Percentiles rank a stretch among this genome's conserved stretches.
These are phyloP conservation scores for Euspilapteryx auroguttella DNA, from an alignment of 2,888 invertebrate species.

Conservation along the genomic window DNA sequence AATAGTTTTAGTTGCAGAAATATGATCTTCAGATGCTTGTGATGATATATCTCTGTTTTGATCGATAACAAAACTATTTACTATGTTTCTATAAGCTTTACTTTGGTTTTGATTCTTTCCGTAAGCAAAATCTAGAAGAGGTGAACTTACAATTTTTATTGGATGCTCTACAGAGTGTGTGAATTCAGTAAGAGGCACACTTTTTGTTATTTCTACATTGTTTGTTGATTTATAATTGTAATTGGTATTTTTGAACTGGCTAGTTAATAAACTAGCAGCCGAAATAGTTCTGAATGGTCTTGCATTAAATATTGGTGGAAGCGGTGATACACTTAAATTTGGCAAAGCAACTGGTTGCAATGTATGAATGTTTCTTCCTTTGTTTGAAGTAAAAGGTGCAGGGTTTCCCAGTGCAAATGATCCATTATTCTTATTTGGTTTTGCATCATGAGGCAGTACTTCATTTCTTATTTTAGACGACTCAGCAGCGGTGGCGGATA, in stretches of 20 bases:
- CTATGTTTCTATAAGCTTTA: slow-evolving; percentile 40
- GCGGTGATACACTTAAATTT: slow-evolving; percentile 62
- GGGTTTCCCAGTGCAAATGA: slow-evolving; percentile 41
- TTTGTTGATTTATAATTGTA: too few relatives aligned
- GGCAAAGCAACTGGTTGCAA: slow-evolving; percentile 65
- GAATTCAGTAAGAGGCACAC: slow-evolving; percentile 69
- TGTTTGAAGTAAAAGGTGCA: slow-evolving; percentile 41
- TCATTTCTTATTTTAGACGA: slow-evolving; percentile 40
- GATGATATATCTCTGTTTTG: slow-evolving; percentile 53
- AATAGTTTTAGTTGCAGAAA: slow-evolving; percentile 37
- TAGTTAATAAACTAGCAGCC: slow-evolving; percentile 14
- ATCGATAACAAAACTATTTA: slow-evolving; percentile 32
- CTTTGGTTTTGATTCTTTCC: slow-evolving; percentile 26
- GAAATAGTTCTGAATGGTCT: slow-evolving; percentile 50
- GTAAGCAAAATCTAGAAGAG: slow-evolving; percentile 63
- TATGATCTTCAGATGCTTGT: slow-evolving; percentile 49
- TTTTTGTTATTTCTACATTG: slow-evolving; percentile 62
- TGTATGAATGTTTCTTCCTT: slow-evolving; percentile 49
- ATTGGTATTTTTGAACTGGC: neutral
- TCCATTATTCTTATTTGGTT: slow-evolving; percentile 18
- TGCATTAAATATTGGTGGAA: slow-evolving; percentile 66
- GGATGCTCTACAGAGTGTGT: slow-evolving; percentile 74
- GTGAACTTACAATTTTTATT: slow-evolving; percentile 69
- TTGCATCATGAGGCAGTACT: slow-evolving; percentile 24
- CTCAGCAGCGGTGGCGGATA: slow-evolving; percentile 39